Base-by-base conservation (phyloP, 2,888 invertebrate species). In the Ypsolopha sequella region DNA sequence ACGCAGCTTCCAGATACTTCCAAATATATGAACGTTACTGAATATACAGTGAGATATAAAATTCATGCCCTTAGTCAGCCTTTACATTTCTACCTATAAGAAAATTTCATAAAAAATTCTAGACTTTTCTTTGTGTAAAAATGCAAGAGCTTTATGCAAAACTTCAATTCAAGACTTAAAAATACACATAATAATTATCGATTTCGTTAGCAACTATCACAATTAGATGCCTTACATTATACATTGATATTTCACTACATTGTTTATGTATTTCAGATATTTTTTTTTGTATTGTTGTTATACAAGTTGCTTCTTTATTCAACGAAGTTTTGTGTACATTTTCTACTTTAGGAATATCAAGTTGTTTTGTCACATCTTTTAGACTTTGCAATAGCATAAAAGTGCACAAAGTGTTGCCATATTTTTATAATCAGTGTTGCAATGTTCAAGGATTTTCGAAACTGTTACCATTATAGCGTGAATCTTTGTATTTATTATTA, bases 131-230 rank as follows among this genome's bases (percentile, higher is more conserved):
- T 24, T 24, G 24, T 24, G 24, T 24, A 24, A 24, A 24, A 24
- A 24, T 24, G 24, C 24, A 24, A 24, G 24, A 24, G 24, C 24
- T 24, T 24, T 6, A 38, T 38, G 38, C 38, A n/a, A 38, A 38
- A 38, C 38, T 43, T 43, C 43, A n/a, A 13, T 43, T 43, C 43
- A 7, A n/a, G 13, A 7, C 43, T 43, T 43, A 43, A 43, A 24
- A 43, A 6, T 38, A 38, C 38, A 38, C 9, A 38, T 56, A 58
- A 56, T 43, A 59, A 56, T 58, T 59, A 43, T 8, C 50, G 55
- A 45, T 58, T 58, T 59, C 58, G 56, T 55, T 62, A 57, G 57
- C 59, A 56, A 60, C 59, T 68, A 63, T 64, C 61, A 64, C 60
- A 61, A 58, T 24, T 60, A 62, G 56, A 62, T 58, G 58, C 58